A percentile compares a stretch with the other conserved stretches of the same genome.
phyloP scores from a whole-genome alignment of 2,888 invertebrate species.

The Lasioglossum pauxillum region DNA sequence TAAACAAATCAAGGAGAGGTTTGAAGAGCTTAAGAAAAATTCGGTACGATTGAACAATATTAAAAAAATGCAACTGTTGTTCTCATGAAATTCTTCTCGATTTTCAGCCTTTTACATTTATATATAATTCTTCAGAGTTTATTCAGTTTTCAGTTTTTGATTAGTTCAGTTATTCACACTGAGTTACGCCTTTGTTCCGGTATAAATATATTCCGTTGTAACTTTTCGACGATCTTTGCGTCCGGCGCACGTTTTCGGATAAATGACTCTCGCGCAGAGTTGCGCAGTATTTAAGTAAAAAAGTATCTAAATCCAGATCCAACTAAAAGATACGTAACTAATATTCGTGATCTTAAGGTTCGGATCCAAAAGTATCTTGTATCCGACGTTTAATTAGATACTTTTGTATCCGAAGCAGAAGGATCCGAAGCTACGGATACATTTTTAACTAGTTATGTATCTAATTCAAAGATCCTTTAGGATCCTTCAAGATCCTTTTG shows the following conservation, averaged over 20 bases:
- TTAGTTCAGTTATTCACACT: neutral
- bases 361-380: no score
- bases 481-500: no score
- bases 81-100: neutral
- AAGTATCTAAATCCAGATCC: no score
- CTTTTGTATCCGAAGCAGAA: no score
- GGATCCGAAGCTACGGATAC: no score
- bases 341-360: no score
- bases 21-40: slow-evolving; percentile 93
- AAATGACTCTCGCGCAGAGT: neutral
- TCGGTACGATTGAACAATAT: slow-evolving; percentile 86
- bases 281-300: no score
- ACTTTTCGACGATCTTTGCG: neutral
- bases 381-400: no score
- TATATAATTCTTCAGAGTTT: neutral
- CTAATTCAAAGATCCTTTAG: no score
- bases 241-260: neutral
- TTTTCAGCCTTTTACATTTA: neutral
- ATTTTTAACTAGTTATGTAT: no score
- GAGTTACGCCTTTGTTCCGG: neutral
- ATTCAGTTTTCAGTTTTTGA: no score
- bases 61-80: neutral
- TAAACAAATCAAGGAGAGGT: slow-evolving; percentile 89
- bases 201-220: neutral
- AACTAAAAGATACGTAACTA: no score